A percentile compares a stretch with the other conserved stretches of the same genome.
Conservation (phyloP, 2,888 invertebrate species). For the Glomeris marginata region DNA sequence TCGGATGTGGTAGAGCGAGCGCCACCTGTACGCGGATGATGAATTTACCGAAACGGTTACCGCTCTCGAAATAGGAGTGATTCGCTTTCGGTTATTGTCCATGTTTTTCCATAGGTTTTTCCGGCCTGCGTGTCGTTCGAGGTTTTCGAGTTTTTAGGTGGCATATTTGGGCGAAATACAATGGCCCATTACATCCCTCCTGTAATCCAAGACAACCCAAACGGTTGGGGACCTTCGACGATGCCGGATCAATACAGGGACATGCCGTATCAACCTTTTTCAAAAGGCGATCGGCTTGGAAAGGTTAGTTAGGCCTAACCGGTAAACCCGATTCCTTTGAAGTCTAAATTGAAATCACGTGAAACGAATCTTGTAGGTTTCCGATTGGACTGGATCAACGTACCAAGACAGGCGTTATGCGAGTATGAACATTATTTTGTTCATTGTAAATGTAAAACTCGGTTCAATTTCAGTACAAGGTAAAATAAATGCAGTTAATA, state of each 20-base stretch:
- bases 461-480: too few species aligned
- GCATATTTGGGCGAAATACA: slow-evolving; percentile 4
- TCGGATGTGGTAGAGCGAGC: too few species aligned
- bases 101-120: too few species aligned
- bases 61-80: too few species aligned
- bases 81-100: too few species aligned
- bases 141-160: slow-evolving; percentile 1
- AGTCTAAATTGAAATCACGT: background rate
- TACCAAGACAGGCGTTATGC: slow-evolving; percentile 87
- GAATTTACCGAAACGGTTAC: too few species aligned
- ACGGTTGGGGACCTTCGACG: slow-evolving; percentile 95
- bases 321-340: background rate
- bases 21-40: too few species aligned
- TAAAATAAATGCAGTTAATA: too few species aligned
- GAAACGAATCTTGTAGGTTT: slow-evolving; percentile 40
- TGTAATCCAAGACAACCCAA: slow-evolving; percentile 64
- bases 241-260: slow-evolving; percentile 86
- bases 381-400: slow-evolving; percentile 93
- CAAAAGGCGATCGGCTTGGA: slow-evolving; percentile 94
- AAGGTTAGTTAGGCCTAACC: slow-evolving; percentile 47
- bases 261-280: slow-evolving; percentile 98
- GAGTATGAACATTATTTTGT: slow-evolving; percentile 56
- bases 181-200: slow-evolving; percentile 44
- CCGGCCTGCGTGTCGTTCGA: background rate
- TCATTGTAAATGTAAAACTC: too few species aligned